These are phyloP conservation scores for Caenorhabditis zanzibari DNA, from an alignment of 2,888 invertebrate species.

Conservation along the genomic window DNA sequence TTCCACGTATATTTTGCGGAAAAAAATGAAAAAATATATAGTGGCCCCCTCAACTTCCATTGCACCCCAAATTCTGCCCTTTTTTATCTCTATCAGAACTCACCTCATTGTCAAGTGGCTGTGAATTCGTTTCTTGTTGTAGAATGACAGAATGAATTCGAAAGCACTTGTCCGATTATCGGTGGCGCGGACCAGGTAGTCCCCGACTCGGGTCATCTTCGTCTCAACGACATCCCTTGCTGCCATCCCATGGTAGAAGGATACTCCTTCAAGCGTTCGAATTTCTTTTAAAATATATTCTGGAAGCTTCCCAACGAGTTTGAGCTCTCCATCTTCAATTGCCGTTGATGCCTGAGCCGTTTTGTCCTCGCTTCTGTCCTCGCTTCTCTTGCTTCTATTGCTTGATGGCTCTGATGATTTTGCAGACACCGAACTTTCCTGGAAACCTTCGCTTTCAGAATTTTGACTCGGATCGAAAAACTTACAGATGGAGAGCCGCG, in stretches of 20 bases:
- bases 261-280: conserved; percentile 41
- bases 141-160: conserved; percentile 62
- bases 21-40: too few relatives aligned
- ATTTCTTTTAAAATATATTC: conserved; percentile 25
- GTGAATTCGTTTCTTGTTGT: conserved; percentile 31
- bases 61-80: too few relatives aligned
- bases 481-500: neutral
- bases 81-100: too few relatives aligned
- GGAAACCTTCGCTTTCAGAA: neutral
- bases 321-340: conserved; percentile 1
- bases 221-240: conserved; percentile 21
- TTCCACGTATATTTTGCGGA: too few relatives aligned
- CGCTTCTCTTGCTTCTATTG: neutral
- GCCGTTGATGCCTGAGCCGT: conserved; percentile 1
- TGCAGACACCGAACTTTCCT: neutral
- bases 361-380: neutral
- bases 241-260: conserved; percentile 40
- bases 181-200: conserved; percentile 74
- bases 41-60: too few relatives aligned
- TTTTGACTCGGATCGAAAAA: neutral
- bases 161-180: conserved; percentile 58
- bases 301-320: neutral
- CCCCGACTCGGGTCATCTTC: conserved; percentile 54
- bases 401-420: conserved; percentile 1
- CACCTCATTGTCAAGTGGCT: conserved; percentile 51